Evolutionary conservation across 2,113 vertebrate species (phyloP).

Genomic region (Rhinolophus ferrumequinum): DNA sequence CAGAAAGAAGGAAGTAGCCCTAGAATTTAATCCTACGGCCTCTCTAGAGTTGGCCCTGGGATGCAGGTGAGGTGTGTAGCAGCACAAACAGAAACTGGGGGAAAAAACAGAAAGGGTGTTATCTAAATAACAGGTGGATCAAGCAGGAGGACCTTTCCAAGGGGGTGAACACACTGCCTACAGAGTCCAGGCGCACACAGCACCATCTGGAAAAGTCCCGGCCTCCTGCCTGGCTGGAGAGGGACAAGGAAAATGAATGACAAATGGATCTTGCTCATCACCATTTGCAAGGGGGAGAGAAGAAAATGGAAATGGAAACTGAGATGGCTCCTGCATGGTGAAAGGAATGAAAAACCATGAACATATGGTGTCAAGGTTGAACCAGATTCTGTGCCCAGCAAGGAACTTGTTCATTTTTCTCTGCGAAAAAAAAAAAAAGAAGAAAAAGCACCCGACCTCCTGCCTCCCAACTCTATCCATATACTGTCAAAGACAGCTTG

Average conservation of each 20-base stretch:
- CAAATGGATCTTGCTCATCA: background rate
- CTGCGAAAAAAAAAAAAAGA: background rate
- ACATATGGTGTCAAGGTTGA: constrained; percentile 62
- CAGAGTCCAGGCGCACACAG: constrained; percentile 43
- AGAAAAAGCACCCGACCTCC: background rate
- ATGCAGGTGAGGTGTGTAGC: background rate
- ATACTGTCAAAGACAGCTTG: constrained; percentile 61
- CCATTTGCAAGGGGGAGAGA: background rate
- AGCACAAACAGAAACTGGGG: background rate
- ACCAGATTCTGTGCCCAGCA: constrained; percentile 39
- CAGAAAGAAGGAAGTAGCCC: background rate
- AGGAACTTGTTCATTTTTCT: constrained; percentile 67
- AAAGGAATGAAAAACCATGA: constrained; percentile 63
- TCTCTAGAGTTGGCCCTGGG: background rate
- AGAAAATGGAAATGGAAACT: constrained; percentile 43
- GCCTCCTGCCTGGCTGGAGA: constrained; percentile 52
- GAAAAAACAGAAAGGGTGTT: background rate
- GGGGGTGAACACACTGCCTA: background rate
- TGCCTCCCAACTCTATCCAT: constrained; percentile 31
- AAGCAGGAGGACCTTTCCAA: background rate
- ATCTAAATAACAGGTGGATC: background rate
- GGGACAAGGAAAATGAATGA: constrained; percentile 46
- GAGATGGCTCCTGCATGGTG: constrained; percentile 54
- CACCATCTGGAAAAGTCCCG: constrained; percentile 38
- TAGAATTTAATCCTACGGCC: background rate